Base-by-base conservation (phyloP, 1,140 invertebrate species). In the Panulirus ornatus region DNA sequence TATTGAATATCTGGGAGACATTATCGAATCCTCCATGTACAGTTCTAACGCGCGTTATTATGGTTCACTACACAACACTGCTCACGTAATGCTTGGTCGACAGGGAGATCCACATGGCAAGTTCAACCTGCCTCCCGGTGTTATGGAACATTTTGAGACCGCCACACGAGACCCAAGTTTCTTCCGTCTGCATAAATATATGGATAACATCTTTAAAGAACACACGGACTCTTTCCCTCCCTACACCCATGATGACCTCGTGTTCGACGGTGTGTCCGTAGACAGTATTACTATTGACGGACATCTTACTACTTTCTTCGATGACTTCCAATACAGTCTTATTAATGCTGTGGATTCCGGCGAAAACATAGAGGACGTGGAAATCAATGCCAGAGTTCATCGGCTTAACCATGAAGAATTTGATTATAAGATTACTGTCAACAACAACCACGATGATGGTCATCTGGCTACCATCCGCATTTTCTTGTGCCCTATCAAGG, bases 41-140 rank as follows among this genome's bases (percentile, higher is more conserved):
- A 86, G 84, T n/a, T 71, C 84, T 42, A 86, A 86, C 84, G 1
- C 44, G 8, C 22, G 51, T 44, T 76, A 75, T 71, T 86, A 86
- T 42, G 84, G 84, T 30, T 14, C 84, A n/a, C 84, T 86, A 14
- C 84, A 86, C 84, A 86, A 86, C 84, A 86, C 71, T 0, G 84
- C 84, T 54, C 84, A 86, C 27, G 14, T 86, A 11, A n/a, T 86
- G 42, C 71, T 86, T 11, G 84, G 84, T 19, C 70, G 84, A 30
- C 84, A 86, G 71, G 84, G 70, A 34, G 84, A 86, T 40, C 84
- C 84, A 22, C 84, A 86, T n/a, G 84, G 84, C 34, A 86, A 86
- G 36, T 86, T 47, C 22, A 36, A 75, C 54, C 27, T 86, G 2
- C 84, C 84, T 22, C 84, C 84, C 8, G 84, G 71, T 34, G 84